phyloP scores from a whole-genome alignment of 1,140 invertebrate species.

The Drosophila tropicalis region DNA sequence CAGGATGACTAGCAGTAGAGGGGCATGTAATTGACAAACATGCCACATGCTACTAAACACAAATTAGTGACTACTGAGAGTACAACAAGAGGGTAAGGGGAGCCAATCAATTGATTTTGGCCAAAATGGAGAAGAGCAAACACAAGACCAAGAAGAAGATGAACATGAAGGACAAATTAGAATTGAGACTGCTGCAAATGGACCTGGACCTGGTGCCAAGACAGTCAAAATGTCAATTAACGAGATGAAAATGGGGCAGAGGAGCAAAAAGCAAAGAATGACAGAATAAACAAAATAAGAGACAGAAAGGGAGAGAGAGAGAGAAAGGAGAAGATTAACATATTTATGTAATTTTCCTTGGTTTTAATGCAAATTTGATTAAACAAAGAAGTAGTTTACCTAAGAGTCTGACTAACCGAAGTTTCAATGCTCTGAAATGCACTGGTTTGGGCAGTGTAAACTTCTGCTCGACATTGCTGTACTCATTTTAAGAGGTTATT shows the following conservation, averaged over 20 bases:
- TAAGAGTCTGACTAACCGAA: background rate
- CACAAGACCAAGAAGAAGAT: background rate
- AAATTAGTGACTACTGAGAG: conserved; percentile 59
- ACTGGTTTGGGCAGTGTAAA: background rate
- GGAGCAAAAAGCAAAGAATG: background rate
- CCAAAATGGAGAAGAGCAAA: conserved; percentile 23
- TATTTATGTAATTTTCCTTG: conserved; percentile 45
- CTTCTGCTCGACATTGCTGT: background rate
- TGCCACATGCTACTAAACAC: conserved; percentile 79
- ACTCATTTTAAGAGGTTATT: background rate
- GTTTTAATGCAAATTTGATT: conserved; percentile 5
- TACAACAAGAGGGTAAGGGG: conserved; percentile 12
- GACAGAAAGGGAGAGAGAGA: background rate
- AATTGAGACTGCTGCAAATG: conserved; percentile 24
- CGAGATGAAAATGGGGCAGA: conserved; percentile 6
- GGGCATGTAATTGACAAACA: conserved; percentile 75
- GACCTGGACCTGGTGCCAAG: conserved; percentile 35
- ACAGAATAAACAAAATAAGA: background rate
- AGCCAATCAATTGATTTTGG: conserved; percentile 74
- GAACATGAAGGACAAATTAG: conserved; percentile 2
- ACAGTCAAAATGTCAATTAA: conserved; percentile 74
- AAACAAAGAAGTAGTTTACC: background rate
- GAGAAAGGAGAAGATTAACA: conserved; percentile 2
- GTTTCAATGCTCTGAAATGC: background rate
- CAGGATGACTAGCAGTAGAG: too few relatives aligned